Evolutionary conservation across 1,140 invertebrate species (phyloP), one percentile per base, ranked within the genome.

Genomic region (Drosophila lacteicornis): DNA sequence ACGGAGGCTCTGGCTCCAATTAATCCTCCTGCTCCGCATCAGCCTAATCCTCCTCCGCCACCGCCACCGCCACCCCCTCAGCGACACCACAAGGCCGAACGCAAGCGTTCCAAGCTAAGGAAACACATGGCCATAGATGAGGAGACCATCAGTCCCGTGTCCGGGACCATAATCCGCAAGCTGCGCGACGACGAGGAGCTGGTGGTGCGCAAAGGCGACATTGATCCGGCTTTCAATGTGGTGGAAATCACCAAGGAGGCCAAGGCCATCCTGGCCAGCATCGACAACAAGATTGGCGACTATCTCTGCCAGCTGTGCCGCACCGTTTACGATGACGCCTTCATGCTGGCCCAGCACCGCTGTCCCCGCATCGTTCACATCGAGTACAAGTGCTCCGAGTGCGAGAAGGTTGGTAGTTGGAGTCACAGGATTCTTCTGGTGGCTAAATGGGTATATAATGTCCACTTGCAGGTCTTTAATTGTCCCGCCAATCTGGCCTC

Each of bases 401-500:
- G 99, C 93, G 98, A 99, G 93, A 99, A 99, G 94, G 84, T 88
- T 33, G 4, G 49, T 67, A 27, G 0, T 13, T 8, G 0, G 2
- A n/a, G 40, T 25, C 19, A 91, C 94, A 40, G 53, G 33, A 15
- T 73, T 51, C 49, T 13, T 7, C 22, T 25, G 2, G 4, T 46
- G 19, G 53, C 55, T 38, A 69, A 92, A 33, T 15, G 15, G 3
- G 8, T 2, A 0, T 6, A 30, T 6, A 6, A 7, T 17, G 7
- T 47, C 12, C 4, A 8, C 13, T 27, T 5, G 25, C 55, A 87
- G 84, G 96, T 99, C 0, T 99, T 99, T 94, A 99, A 99, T 92
- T 99, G 99, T 93, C 99, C 99, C 0, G 99, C 99, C 6, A 99
- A 99, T 93, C 93, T 99, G 74, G 99, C 99, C 0, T 99, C 98